Evolutionary conservation across 2,113 vertebrate species (phyloP).

Genomic region (Sclerurus mexicanus): DNA sequence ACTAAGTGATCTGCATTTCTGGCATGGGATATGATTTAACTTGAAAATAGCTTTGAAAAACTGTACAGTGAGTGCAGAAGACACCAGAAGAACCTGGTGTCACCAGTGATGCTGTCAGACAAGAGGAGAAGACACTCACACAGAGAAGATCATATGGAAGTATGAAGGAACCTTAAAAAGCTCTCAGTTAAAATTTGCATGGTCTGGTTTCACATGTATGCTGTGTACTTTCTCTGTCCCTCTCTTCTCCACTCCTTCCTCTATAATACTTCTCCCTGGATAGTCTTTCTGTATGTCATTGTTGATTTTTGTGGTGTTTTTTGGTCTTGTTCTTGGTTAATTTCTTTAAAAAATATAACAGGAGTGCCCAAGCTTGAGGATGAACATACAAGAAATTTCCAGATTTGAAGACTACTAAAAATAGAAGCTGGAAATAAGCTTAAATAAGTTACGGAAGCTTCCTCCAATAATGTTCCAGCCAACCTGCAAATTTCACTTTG

Average conservation of each 20-base stretch:
- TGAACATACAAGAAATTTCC: background rate
- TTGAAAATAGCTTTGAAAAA: background rate
- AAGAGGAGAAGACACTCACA: background rate
- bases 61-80: background rate
- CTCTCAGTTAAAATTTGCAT: background rate
- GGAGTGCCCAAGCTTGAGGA: background rate
- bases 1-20: background rate
- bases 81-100: background rate
- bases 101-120: background rate
- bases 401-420: background rate
- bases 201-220: background rate
- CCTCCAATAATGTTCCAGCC: background rate
- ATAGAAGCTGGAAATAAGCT: background rate
- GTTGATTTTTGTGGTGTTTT: background rate
- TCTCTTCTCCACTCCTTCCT: background rate
- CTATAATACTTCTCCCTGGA: background rate
- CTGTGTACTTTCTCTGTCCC: background rate
- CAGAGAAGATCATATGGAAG: rapidly evolving
- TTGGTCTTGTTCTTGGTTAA: too few species aligned
- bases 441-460: background rate
- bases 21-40: background rate
- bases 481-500: background rate
- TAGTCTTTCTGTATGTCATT: background rate
- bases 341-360: too few species aligned
- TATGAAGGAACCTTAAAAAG: background rate